Base-by-base conservation (phyloP, 2,797 vertebrate genomes). In the Hapalemur alaotrensis region DNA sequence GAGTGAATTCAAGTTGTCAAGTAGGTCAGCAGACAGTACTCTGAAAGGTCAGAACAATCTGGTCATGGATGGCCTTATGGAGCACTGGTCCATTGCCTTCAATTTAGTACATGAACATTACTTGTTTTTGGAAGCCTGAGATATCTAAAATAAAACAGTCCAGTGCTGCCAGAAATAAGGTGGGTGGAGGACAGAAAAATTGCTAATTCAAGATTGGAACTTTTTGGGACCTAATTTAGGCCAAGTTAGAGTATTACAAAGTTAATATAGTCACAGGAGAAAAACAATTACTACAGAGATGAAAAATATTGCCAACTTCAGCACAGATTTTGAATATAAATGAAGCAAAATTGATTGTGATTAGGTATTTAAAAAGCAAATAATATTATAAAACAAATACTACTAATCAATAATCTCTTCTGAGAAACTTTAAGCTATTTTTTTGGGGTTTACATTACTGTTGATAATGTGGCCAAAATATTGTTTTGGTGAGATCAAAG, bases 21-120 rank as follows among this genome's bases (percentile, higher is more conserved):
- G 23, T 72, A 89, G 67, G 46, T 80, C 84, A 93, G 25, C 89
- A 96, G 94, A 94, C 84, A 83, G 81, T 50, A 41, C 52, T 88
- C 38, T 61, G 35, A 92, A 95, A 97, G 95, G 70, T 91, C 95
- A 91, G 91, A 96, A 83, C 90, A 86, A 4, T 92, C 73, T 89
- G 92, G 61, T 83, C 88, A 79, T 30, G 61, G 61, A 78, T 95
- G 63, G 35, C 50, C 30, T 92, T 85, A 43, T 88, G 57, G 32
- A 41, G 23, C n/a, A 30, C 50, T 93, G 96, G 92, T 95, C 41
- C 96, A 94, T 67, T 93, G 95, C 72, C 35, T 96, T 92, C n/a
- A 48, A 85, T 59, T 95, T 22, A 85, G 54, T 78, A 91, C 32
- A 86, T 57, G n/a, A 95, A 28, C 43, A 48, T 90, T 79, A 54